Evolutionary conservation across 1,140 invertebrate genomes (phyloP).

Genomic region (Drosophila ohnishii): DNA sequence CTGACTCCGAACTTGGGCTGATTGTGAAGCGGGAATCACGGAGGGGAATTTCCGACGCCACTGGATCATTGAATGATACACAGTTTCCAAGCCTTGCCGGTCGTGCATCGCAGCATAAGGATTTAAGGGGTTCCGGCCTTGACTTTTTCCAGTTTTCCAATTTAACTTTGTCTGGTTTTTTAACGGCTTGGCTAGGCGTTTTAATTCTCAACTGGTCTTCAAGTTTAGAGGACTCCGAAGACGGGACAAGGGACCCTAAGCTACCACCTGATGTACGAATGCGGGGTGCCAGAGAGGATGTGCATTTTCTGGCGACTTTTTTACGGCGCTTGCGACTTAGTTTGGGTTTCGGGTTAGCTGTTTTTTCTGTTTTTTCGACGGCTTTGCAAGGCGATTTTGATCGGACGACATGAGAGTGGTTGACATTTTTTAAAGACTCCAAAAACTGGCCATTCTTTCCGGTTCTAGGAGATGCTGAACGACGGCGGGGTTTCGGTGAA

Average conservation of each 20-base stretch:
- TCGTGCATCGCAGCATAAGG: background rate
- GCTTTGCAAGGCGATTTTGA: background rate
- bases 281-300: background rate
- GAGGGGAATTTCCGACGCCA: background rate
- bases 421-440: background rate
- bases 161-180: background rate
- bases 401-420: too few species aligned
- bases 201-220: background rate
- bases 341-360: background rate
- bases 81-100: background rate
- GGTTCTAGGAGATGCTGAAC: background rate
- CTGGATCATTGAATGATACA: constrained; percentile 6
- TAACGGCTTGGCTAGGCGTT: background rate
- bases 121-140: background rate
- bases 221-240: background rate
- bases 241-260: too few species aligned
- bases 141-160: background rate
- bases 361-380: background rate
- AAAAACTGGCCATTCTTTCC: too few species aligned
- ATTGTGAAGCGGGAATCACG: background rate
- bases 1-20: background rate
- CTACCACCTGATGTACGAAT: background rate
- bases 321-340: background rate
- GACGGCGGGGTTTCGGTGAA: background rate
- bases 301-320: background rate